Conservation (phyloP, 2,797 vertebrate species). For the Mus minutoides region DNA sequence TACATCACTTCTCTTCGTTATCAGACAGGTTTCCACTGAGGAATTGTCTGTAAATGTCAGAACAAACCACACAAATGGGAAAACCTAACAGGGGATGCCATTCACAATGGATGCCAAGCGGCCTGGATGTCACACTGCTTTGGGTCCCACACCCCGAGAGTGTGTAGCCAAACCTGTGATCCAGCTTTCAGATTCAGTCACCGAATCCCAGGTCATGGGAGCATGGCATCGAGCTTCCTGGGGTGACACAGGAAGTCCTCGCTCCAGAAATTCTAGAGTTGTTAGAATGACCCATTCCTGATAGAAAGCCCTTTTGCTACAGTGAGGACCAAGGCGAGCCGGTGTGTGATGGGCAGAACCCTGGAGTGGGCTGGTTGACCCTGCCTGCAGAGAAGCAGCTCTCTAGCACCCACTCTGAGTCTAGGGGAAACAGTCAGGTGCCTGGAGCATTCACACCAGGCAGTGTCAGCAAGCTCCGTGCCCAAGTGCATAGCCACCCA, state of each 20-base stretch:
- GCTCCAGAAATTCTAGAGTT: not conserved
- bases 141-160: fast-evolving
- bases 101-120: too few species aligned
- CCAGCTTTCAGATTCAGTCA: not conserved
- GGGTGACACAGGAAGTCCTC: not conserved
- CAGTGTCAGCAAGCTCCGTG: not conserved
- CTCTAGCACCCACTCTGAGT: not conserved
- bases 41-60: not conserved
- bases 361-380: not conserved
- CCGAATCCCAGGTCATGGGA: not conserved
- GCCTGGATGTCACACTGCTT: not conserved
- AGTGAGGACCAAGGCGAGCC: not conserved
- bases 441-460: not conserved
- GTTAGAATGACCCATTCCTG: not conserved
- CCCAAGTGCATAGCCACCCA: not conserved
- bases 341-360: not conserved
- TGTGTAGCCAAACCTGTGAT: not conserved
- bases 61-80: not conserved
- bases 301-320: not conserved
- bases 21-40: not conserved
- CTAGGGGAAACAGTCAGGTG: not conserved
- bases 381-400: not conserved
- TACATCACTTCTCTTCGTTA: not conserved
- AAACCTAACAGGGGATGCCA: too few species aligned
- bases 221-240: fast-evolving